Conservation (phyloP, 2,797 vertebrate genomes). For the Nothura maculosa region DNA sequence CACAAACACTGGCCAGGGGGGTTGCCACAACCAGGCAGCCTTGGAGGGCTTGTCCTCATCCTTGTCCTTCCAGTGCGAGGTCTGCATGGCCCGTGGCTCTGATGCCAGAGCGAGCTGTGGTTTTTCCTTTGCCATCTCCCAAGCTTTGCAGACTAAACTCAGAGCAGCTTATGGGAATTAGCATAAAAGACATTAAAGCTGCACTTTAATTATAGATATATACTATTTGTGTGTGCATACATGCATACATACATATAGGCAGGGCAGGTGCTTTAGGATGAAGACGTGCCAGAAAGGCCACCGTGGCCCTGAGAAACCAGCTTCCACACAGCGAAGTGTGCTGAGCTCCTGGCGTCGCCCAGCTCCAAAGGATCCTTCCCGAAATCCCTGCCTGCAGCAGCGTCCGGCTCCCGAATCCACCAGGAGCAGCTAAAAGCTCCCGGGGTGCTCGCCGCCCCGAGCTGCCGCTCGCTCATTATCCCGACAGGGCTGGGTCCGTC, state of each 20-base stretch:
- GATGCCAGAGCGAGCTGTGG: neutral
- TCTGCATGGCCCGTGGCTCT: neutral
- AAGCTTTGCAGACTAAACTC: conserved; percentile 53
- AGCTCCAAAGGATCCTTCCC: neutral
- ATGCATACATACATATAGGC: conserved; percentile 18
- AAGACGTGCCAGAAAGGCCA: conserved; percentile 74
- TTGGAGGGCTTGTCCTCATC: too few species aligned
- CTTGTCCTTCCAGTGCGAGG: too few species aligned
- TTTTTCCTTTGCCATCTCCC: conserved; percentile 61
- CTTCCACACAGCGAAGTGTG: neutral
- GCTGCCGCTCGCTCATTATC: conserved; percentile 75
- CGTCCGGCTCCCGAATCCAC: neutral
- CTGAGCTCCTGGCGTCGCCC: neutral
- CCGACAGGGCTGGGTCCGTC: conserved; percentile 64
- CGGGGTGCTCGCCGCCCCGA: neutral
- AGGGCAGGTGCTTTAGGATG: conserved; percentile 70
- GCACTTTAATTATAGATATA: conserved; percentile 39
- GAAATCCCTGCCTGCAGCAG: neutral
- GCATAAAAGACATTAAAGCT: conserved; percentile 67
- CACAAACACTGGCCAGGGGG: neutral
- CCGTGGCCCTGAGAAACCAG: conserved; percentile 7
- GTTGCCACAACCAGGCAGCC: too few species aligned
- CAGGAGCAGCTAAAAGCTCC: conserved; percentile 33
- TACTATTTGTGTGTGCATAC: neutral
- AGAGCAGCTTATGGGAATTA: conserved; percentile 41